Evolutionary conservation across 2,888 invertebrate genomes (phyloP).

Genomic region (Cyaniris semiargus): DNA sequence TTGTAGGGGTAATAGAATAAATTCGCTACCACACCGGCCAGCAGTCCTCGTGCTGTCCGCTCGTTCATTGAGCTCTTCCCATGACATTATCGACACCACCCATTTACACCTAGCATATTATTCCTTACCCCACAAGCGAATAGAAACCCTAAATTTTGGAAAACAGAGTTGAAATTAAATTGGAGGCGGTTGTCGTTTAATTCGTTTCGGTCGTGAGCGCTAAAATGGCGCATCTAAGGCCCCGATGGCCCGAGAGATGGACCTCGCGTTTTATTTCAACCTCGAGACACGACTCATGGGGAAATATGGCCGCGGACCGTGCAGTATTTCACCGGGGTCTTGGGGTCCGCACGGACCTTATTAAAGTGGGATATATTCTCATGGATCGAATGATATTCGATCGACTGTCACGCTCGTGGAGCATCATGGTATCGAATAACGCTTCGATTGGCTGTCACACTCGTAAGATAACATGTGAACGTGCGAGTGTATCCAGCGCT

Average conservation of each 20-base stretch:
- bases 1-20: constrained; percentile 51
- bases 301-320: constrained; percentile 77
- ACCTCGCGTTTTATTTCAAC: constrained; percentile 79
- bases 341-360: constrained; percentile 75
- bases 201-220: constrained; percentile 45
- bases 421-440: too few relatives aligned
- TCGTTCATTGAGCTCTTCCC: constrained; percentile 79
- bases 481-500: too few relatives aligned
- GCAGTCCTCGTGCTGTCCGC: constrained; percentile 77
- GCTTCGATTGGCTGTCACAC: too few relatives aligned
- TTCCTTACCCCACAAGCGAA: constrained; percentile 33
- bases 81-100: constrained; percentile 72
- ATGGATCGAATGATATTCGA: neutral
- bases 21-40: constrained; percentile 64
- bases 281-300: constrained; percentile 79
- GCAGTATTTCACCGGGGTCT: constrained; percentile 76
- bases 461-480: too few relatives aligned
- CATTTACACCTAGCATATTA: constrained; percentile 50
- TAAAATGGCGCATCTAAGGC: constrained; percentile 76
- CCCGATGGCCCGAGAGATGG: constrained; percentile 79
- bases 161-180: constrained; percentile 33
- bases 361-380: constrained; percentile 61
- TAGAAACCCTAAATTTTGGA: constrained; percentile 26
- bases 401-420: too few relatives aligned
- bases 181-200: constrained; percentile 39